Evolutionary conservation across 2,888 invertebrate species (phyloP).

Genomic region (Synanthedon andrenaeformis): DNA sequence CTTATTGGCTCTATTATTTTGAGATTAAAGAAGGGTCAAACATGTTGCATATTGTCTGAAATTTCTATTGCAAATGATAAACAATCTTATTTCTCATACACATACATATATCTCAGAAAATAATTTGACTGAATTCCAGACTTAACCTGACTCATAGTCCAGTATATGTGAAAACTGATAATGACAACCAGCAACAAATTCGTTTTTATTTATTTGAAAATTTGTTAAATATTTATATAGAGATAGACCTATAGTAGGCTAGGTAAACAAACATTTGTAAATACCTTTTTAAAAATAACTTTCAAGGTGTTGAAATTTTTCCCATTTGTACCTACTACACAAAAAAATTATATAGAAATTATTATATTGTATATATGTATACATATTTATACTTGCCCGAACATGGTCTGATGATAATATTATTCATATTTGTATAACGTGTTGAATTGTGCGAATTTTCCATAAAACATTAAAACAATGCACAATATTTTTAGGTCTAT

Average conservation of each 20-base stretch:
- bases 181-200: neutral
- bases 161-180: too few species aligned
- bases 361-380: neutral
- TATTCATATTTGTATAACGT: constrained; percentile 10
- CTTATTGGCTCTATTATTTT: too few species aligned
- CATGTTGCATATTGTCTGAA: too few species aligned
- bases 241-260: neutral
- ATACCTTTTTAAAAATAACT: neutral
- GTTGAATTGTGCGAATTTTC: constrained; percentile 1
- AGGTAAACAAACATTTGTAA: neutral
- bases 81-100: too few species aligned
- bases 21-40: too few species aligned
- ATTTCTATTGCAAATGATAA: too few species aligned
- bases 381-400: neutral
- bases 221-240: neutral
- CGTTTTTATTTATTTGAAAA: neutral
- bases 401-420: neutral
- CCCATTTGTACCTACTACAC: neutral
- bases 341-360: neutral
- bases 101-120: too few species aligned
- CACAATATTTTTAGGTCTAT: neutral
- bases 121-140: too few species aligned
- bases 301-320: neutral
- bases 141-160: too few species aligned
- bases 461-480: neutral